phyloP scores from a whole-genome alignment of 2,113 vertebrate species.

The Rhizomys pruinosus region DNA sequence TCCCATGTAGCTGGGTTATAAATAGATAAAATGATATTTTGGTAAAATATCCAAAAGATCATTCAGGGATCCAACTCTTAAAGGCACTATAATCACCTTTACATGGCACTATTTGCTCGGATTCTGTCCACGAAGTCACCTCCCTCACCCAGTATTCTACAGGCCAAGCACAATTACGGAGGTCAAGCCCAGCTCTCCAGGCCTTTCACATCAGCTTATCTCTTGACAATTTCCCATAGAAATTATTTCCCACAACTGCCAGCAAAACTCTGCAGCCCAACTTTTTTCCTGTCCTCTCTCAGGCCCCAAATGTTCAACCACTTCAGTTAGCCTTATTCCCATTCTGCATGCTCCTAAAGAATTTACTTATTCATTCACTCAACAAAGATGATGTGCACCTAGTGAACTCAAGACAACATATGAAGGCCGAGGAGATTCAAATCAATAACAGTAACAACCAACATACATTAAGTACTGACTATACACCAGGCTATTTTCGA shows the following conservation, averaged over 20 bases:
- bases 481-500: not conserved
- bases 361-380: not conserved
- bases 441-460: conserved; percentile 10
- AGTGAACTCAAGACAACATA: not conserved
- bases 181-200: not conserved
- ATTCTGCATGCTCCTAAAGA: not conserved
- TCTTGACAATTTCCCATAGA: not conserved
- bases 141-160: not conserved
- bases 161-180: not conserved
- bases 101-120: not conserved
- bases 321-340: not conserved
- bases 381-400: not conserved
- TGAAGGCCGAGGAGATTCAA: not conserved
- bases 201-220: not conserved
- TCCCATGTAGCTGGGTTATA: too few relatives aligned
- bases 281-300: not conserved
- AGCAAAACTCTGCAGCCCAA: not conserved
- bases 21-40: too few relatives aligned
- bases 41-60: too few relatives aligned
- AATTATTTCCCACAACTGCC: not conserved
- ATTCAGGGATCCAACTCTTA: not conserved
- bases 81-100: not conserved
- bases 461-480: not conserved
- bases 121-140: not conserved
- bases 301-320: not conserved